These are phyloP conservation scores for Scolopax bukidnonensis DNA, from an alignment of 2,797 vertebrate species.

Conservation along the genomic window DNA sequence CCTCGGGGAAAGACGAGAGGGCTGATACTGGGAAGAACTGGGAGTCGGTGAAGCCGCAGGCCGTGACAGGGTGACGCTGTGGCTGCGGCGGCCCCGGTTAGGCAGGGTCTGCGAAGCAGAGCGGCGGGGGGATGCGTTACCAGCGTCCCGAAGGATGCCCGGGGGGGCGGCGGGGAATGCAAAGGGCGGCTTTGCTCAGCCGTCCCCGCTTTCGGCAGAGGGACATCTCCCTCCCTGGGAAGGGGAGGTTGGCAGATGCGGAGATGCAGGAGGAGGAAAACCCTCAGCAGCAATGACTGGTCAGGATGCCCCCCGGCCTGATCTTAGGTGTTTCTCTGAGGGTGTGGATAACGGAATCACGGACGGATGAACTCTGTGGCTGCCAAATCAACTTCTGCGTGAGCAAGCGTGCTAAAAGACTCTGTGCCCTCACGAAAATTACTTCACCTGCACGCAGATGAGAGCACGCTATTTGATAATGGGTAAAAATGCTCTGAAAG, in stretches of 20 bases:
- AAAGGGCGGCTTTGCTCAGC: neutral
- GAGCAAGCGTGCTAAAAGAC: neutral
- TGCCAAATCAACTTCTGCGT: accelerated
- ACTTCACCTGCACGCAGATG: too few species aligned
- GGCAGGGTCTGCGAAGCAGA: neutral
- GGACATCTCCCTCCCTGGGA: accelerated
- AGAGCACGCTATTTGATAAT: accelerated
- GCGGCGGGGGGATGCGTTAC: accelerated
- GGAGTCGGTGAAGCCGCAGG: accelerated
- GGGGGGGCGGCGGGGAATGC: accelerated
- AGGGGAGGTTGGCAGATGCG: neutral
- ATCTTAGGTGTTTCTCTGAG: neutral
- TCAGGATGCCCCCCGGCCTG: neutral
- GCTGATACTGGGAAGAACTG: neutral
- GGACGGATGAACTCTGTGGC: neutral
- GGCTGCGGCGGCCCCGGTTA: neutral
- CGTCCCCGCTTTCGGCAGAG: neutral
- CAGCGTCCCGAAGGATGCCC: accelerated
- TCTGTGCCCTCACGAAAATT: accelerated
- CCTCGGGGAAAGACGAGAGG: too few species aligned
- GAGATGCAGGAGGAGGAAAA: neutral
- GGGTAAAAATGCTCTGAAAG: neutral
- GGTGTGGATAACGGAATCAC: accelerated
- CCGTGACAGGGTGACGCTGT: neutral
- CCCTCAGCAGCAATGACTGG: accelerated